Percentiles rank a stretch among this genome's conserved stretches.
Evolutionary conservation across 2,888 invertebrate genomes (phyloP).

Genomic region (Serripes groenlandicus): DNA sequence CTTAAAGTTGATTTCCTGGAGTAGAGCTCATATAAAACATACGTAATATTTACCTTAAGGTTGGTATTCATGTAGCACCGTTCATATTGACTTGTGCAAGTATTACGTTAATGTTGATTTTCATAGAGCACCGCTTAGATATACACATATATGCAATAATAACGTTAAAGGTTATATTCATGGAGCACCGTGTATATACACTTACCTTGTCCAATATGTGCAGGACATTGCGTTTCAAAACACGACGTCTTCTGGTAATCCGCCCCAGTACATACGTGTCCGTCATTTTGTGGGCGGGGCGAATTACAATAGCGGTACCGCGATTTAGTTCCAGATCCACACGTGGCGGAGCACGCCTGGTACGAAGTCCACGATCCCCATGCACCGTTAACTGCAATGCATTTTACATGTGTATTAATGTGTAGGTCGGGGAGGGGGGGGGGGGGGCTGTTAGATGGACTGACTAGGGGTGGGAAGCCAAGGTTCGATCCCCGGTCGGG

Average conservation of each 20-base stretch:
- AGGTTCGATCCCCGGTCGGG: too few relatives aligned
- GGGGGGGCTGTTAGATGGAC: too few relatives aligned
- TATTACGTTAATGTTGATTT: too few relatives aligned
- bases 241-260: constrained; percentile 7
- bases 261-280: constrained; percentile 18
- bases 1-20: too few relatives aligned
- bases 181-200: too few relatives aligned
- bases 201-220: neutral
- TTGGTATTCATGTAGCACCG: neutral
- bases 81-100: too few relatives aligned
- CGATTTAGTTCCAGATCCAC: constrained; percentile 32
- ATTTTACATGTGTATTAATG: too few relatives aligned
- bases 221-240: constrained; percentile 5
- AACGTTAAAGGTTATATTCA: neutral
- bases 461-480: too few relatives aligned
- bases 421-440: too few relatives aligned
- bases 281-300: constrained; percentile 32
- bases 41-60: too few relatives aligned
- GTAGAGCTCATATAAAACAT: too few relatives aligned
- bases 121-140: too few relatives aligned
- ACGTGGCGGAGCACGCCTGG: constrained; percentile 33
- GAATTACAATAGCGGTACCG: constrained; percentile 38
- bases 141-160: neutral
- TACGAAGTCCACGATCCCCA: constrained; percentile 35
- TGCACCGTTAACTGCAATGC: constrained; percentile 34